A percentile compares a stretch with the other conserved stretches of the same genome.
Evolutionary conservation across 2,888 invertebrate genomes (phyloP).

Genomic region (Trissoscelio sp.): DNA sequence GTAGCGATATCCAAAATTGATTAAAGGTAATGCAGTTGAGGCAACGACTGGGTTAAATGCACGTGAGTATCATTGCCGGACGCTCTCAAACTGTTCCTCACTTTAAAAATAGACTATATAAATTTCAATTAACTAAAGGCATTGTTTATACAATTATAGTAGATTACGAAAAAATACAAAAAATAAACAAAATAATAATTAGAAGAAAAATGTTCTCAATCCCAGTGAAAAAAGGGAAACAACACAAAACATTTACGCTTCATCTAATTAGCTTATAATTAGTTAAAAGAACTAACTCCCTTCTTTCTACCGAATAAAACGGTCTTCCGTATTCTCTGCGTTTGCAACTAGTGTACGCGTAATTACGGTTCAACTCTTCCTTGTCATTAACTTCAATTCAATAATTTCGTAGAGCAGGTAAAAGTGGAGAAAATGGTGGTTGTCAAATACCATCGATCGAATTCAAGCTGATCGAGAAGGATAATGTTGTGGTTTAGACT

Average conservation of each 20-base stretch:
- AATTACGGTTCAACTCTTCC: constrained; percentile 52
- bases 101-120: constrained; percentile 43
- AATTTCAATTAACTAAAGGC: constrained; percentile 37
- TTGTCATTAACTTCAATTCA: constrained; percentile 49
- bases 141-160: neutral
- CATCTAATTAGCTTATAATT: constrained; percentile 55
- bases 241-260: constrained; percentile 50
- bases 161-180: neutral
- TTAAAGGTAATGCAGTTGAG: constrained; percentile 54
- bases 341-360: constrained; percentile 25
- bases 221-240: constrained; percentile 23
- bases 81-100: constrained; percentile 41
- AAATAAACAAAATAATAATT: neutral
- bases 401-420: constrained; percentile 29
- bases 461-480: constrained; percentile 2
- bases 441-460: constrained; percentile 10
- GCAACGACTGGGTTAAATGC: constrained; percentile 46
- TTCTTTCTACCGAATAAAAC: constrained; percentile 36
- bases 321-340: constrained; percentile 41
- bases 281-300: constrained; percentile 22
- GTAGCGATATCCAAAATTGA: constrained; percentile 55
- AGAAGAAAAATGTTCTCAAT: constrained; percentile 10
- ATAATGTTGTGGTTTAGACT: constrained; percentile 7
- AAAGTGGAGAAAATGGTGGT: constrained; percentile 19
- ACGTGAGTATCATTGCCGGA: constrained; percentile 40